phyloP scores from a whole-genome alignment of 2,797 vertebrate species.

The Hirundo rustica region DNA sequence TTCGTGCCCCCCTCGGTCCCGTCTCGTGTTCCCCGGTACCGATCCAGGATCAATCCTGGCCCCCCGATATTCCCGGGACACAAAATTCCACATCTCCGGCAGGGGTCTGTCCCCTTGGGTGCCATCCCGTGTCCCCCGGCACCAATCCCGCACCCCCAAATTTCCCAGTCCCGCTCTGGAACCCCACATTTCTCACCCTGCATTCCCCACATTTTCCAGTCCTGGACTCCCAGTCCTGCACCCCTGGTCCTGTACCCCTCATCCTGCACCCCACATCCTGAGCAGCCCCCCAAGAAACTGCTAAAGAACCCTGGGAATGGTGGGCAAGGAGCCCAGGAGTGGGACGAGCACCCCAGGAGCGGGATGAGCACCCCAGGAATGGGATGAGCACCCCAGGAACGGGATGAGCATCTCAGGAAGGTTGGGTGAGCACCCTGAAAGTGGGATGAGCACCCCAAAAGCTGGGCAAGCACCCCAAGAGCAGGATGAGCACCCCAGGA shows the following conservation, averaged over 20 bases:
- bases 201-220: not conserved
- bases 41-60: not conserved
- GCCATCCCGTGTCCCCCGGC: not conserved
- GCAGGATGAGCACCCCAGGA: no score
- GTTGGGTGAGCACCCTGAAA: no score
- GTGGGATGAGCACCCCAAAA: not conserved
- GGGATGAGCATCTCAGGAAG: no score
- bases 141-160: not conserved
- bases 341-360: not conserved
- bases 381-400: not conserved
- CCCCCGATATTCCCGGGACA: not conserved
- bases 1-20: no score
- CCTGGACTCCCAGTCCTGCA: not conserved
- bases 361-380: not conserved
- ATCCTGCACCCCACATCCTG: not conserved
- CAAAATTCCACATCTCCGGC: not conserved
- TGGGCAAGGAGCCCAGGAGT: not conserved
- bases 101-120: not conserved
- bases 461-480: no score
- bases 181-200: not conserved
- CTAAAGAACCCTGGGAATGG: not conserved
- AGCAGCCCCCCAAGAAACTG: not conserved
- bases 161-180: accelerated
- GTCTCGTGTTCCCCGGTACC: not conserved
- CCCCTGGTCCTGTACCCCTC: not conserved